phyloP scores from a whole-genome alignment of 2,113 vertebrate genomes.

The Amazona vittata region DNA sequence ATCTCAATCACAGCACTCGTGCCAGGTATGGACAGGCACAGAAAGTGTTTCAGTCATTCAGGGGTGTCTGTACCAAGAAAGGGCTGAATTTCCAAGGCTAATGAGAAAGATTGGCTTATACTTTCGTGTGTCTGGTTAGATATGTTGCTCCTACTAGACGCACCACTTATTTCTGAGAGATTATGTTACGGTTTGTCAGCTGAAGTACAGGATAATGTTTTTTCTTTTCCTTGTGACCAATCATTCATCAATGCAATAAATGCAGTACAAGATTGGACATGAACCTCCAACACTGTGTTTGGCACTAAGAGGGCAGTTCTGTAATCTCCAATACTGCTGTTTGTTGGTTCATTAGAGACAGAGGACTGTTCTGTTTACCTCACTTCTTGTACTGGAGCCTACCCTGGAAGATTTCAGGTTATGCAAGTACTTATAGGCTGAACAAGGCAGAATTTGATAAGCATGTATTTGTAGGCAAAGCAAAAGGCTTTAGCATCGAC shows the following conservation, averaged over 20 bases:
- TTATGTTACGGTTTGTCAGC: neutral
- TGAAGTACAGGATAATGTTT: neutral
- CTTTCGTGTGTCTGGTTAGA: neutral
- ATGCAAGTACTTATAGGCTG: neutral
- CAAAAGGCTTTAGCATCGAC: neutral
- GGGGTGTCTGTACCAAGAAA: neutral
- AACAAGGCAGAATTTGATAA: neutral
- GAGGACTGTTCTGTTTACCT: neutral
- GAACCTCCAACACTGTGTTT: neutral
- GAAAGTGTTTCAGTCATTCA: neutral
- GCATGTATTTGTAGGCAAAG: neutral
- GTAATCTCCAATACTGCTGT: neutral
- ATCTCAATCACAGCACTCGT: neutral
- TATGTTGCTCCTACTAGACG: neutral
- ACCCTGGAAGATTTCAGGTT: neutral
- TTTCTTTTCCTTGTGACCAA: neutral
- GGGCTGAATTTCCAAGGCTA: neutral
- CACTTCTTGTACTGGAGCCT: neutral
- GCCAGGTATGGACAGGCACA: fast-evolving
- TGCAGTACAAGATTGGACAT: constrained; percentile 18
- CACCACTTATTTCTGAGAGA: neutral
- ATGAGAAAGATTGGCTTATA: neutral
- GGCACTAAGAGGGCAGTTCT: neutral
- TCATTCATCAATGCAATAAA: neutral
- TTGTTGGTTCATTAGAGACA: neutral